phyloP scores from a whole-genome alignment of 2,888 invertebrate genomes.

The Spilarctia lutea region DNA sequence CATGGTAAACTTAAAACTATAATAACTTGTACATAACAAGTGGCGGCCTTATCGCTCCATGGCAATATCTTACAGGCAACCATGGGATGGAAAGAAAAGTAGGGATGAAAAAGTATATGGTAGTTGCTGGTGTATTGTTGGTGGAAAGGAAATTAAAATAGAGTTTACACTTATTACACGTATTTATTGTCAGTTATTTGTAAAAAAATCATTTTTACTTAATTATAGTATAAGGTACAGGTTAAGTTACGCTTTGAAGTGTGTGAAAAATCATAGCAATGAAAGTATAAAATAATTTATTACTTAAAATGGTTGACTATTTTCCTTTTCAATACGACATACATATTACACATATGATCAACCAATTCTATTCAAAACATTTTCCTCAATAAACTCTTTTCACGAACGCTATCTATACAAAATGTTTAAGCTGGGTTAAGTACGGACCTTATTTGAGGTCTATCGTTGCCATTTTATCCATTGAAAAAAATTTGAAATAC shows the following conservation, averaged over 20 bases:
- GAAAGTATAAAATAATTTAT: background rate
- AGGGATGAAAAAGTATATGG: no score
- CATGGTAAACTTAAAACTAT: no score
- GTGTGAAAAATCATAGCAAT: background rate
- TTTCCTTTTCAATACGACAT: background rate
- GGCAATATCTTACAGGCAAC: no score
- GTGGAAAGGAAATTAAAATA: no score
- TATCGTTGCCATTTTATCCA: slow-evolving; percentile 46
- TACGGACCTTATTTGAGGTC: slow-evolving; percentile 57
- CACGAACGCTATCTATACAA: slow-evolving; percentile 51
- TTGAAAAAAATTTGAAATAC: slow-evolving; percentile 59
- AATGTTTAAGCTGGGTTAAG: slow-evolving; percentile 60
- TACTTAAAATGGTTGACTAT: background rate
- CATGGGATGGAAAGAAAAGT: no score
- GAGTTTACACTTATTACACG: no score
- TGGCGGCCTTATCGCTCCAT: no score
- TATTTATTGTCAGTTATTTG: no score
- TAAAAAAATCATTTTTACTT: no score
- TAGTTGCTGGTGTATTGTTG: no score
- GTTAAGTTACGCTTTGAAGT: background rate
- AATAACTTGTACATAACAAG: no score
- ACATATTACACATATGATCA: slow-evolving; percentile 16
- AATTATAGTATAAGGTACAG: background rate
- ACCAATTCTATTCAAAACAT: slow-evolving; percentile 30
- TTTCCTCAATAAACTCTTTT: slow-evolving; percentile 43